A percentile compares a stretch with the other conserved stretches of the same genome.
phyloP scores from a whole-genome alignment of 92 coral and sea anemone genomes.

The Paragorgia papillata region DNA sequence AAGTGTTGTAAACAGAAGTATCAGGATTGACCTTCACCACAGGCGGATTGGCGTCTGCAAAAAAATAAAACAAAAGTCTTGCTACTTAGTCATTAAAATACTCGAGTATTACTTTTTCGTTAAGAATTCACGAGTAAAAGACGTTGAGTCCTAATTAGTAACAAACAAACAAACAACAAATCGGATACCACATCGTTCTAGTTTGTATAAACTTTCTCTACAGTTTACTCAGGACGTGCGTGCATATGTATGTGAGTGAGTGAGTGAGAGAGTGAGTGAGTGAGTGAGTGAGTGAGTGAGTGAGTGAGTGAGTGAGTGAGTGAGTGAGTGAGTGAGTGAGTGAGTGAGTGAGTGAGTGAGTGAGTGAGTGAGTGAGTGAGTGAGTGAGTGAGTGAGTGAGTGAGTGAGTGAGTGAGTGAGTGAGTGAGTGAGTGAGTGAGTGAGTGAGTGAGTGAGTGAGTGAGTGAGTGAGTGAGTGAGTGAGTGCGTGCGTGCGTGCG shows the following conservation, averaged over 20 bases:
- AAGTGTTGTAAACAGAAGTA: background rate
- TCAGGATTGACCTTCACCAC: background rate
- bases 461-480: constrained; percentile 1
- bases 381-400: constrained; percentile 38
- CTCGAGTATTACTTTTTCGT: too few species aligned
- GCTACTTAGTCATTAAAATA: background rate
- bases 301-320: constrained; percentile 9
- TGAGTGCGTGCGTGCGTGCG: background rate
- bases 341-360: background rate
- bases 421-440: constrained; percentile 52
- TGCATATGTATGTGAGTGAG: constrained; percentile 5
- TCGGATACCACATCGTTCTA: too few species aligned
- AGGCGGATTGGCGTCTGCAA: constrained; percentile 12
- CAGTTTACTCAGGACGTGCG: too few species aligned
- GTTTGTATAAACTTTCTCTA: too few species aligned
- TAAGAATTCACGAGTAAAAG: too few species aligned
- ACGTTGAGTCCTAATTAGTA: too few species aligned
- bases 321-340: constrained; percentile 2
- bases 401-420: constrained; percentile 48
- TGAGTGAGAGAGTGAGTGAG: constrained; percentile 8
- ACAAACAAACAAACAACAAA: too few species aligned
- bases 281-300: constrained; percentile 3
- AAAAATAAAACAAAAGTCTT: background rate
- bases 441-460: constrained; percentile 48
- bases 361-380: constrained; percentile 48